Evolutionary conservation across 2,797 vertebrate genomes (phyloP).

Genomic region (Leptoclinus maculatus): DNA sequence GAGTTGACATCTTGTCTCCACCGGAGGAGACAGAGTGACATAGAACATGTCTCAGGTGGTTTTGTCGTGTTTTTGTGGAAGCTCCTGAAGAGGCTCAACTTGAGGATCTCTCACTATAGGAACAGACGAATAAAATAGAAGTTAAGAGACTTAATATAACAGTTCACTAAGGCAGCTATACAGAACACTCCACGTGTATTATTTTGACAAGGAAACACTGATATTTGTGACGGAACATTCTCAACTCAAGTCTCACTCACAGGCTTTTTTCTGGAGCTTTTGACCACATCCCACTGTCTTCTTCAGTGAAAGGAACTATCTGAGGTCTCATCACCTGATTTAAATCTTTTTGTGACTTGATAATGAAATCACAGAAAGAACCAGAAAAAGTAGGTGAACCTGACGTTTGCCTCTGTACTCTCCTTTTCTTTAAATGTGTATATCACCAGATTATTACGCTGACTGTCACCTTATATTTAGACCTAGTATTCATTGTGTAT

Average conservation of each 20-base stretch:
- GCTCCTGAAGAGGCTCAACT: background rate
- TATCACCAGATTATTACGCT: background rate
- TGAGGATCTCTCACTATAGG: background rate
- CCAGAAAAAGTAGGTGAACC: background rate
- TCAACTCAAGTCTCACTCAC: background rate
- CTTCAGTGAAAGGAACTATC: background rate
- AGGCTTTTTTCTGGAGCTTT: background rate
- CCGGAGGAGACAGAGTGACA: conserved; percentile 50
- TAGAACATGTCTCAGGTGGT: background rate
- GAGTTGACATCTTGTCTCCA: conserved; percentile 6
- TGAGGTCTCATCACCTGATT: background rate
- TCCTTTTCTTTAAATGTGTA: background rate
- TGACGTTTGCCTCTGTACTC: background rate
- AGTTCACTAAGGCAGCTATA: background rate
- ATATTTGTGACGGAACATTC: background rate
- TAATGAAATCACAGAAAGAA: background rate
- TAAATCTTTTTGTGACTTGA: background rate
- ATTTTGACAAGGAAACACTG: background rate
- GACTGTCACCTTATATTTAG: background rate
- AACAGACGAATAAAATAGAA: background rate
- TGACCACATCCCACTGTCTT: background rate
- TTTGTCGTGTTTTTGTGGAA: background rate
- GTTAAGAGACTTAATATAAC: background rate
- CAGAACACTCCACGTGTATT: background rate
- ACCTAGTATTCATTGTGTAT: background rate